A percentile compares a stretch with the other conserved stretches of the same genome.
phyloP scores from a whole-genome alignment of 2,888 invertebrate species.

The Parascotia fuliginaria region DNA sequence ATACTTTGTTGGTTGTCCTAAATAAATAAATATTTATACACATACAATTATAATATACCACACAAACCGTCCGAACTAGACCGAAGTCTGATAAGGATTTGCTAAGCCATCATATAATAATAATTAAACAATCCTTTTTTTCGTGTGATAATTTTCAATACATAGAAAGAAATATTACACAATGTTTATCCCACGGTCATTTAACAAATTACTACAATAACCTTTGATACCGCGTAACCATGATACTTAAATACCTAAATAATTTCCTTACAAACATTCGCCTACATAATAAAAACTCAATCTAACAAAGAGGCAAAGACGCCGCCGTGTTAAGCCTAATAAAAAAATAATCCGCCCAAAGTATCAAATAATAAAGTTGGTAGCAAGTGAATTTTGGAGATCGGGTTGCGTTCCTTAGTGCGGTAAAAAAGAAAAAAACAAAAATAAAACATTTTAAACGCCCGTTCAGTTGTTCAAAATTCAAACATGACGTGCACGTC shows the following conservation, averaged over 20 bases:
- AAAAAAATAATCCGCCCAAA: conserved; percentile 73
- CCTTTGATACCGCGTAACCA: conserved; percentile 9
- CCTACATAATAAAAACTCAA: conserved; percentile 61
- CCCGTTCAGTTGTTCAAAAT: conserved; percentile 70
- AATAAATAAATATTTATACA: no score
- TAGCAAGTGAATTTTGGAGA: conserved; percentile 84
- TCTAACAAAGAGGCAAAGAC: conserved; percentile 71
- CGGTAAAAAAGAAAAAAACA: conserved; percentile 60
- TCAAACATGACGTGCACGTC: conserved; percentile 78
- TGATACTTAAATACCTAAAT: conserved; percentile 57
- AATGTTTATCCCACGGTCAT: neutral
- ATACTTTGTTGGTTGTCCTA: no score
- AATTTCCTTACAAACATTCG: conserved; percentile 61
- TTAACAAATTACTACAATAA: neutral
- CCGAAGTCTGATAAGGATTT: no score
- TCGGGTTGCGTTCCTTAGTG: conserved; percentile 73
- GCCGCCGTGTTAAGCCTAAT: conserved; percentile 70
- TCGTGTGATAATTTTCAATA: no score
- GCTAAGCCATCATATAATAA: no score
- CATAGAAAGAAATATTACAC: neutral
- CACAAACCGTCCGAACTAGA: no score
- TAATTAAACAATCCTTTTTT: no score
- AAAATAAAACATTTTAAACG: conserved; percentile 46
- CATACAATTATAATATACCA: no score
- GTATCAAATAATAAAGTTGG: conserved; percentile 86